Base-by-base conservation (phyloP, 2,113 vertebrate genomes). In the Sula dactylatra region DNA sequence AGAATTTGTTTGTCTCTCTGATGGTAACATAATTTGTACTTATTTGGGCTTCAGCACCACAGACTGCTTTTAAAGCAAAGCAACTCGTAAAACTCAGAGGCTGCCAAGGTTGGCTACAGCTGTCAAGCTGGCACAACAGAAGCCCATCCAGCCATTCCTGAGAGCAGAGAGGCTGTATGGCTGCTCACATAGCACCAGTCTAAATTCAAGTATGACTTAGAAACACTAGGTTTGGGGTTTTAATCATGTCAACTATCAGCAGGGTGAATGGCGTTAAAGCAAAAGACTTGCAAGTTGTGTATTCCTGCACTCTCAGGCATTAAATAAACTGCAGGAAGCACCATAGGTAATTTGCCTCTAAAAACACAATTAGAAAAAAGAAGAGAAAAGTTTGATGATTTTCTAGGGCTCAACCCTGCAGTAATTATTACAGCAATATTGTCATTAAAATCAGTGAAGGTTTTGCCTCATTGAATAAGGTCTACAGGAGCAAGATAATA, bases 1-100 rank as follows among this genome's bases (percentile, higher is more conserved):
- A 95, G 54, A 90, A 95, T 95, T 86, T 97, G 90, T 97, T 97
- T 98, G 80, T 96, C 7, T 90, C 94, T 97, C 77, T 96, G 88
- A 97, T 92, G 86, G 91, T 93, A 95, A 96, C 88, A 62, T 50
- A 87, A 92, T 93, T 91, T 59, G 71, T 91, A 92, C 87, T 98
- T 96, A 80, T 5, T 87, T 29, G 44, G 65, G 64, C 16, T 90
- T 92, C 66, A 44, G 82, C 50, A 69, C 80, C 64, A 67, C 80
- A 61, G 31, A 72, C 27, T 22, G 29, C 91, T 94, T 73, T 94
- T 52, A 85, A 95, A 96, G 80, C 86, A 89, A 88, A 94, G 62
- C 79, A 72, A 78, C 93, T 84, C 45, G 10, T 92, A 74, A 95
- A 89, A 76, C 65, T 94, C 65, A 18, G 45, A 78, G 96, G 85